These are phyloP conservation scores for Mesitornis unicolor DNA, from an alignment of 2,113 vertebrate genomes.

Conservation along the genomic window DNA sequence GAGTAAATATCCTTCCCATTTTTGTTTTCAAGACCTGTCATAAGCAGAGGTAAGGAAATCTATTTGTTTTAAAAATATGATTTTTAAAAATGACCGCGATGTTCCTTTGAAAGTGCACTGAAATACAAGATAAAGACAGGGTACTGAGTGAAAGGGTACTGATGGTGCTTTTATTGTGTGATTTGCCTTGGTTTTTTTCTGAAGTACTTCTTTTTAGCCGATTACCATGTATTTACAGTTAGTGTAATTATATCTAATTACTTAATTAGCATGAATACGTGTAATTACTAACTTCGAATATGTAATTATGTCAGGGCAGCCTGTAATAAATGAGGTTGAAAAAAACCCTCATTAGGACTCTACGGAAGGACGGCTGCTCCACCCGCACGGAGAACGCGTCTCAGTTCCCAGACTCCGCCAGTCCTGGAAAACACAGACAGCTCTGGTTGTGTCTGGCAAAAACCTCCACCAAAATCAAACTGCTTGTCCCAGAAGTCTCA, in stretches of 20 bases:
- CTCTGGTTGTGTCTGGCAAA: not conserved
- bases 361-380: constrained; percentile 34
- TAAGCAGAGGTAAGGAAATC: not conserved
- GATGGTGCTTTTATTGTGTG: constrained; percentile 54
- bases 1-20: not conserved
- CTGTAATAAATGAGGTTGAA: constrained; percentile 57
- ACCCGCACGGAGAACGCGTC: constrained; percentile 15
- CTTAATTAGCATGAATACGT: constrained; percentile 74
- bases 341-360: constrained; percentile 45
- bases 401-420: not conserved
- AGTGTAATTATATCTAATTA: constrained; percentile 74
- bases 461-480: not conserved
- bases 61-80: not conserved
- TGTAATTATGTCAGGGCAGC: constrained; percentile 66
- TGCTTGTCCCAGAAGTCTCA: not conserved
- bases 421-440: not conserved
- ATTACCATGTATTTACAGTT: constrained; percentile 75
- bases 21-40: not conserved
- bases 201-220: constrained; percentile 67
- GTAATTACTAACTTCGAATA: constrained; percentile 71
- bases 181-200: constrained; percentile 59
- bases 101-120: constrained; percentile 22
- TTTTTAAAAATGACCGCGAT: constrained; percentile 22
- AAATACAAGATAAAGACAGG: constrained; percentile 30
- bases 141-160: constrained; percentile 30